A percentile compares a stretch with the other conserved stretches of the same genome.
Conservation (phyloP, 1,140 invertebrate genomes). For the Papilio machaon region DNA sequence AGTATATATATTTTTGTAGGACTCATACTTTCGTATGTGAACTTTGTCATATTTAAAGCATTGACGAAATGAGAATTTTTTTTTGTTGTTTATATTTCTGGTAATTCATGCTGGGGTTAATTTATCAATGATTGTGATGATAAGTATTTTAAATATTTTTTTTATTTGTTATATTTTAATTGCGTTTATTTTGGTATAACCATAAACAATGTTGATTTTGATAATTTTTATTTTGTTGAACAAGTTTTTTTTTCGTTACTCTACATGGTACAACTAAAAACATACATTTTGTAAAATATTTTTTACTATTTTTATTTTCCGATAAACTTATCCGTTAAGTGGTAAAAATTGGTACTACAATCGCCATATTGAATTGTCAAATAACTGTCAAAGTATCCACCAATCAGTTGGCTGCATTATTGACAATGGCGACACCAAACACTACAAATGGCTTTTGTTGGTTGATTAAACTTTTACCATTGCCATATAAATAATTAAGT, state of each 20-base stretch:
- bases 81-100: constrained; percentile 1
- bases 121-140: constrained; percentile 28
- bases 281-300: no score
- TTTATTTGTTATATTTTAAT: background rate
- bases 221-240: constrained; percentile 10
- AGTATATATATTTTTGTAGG: constrained; percentile 59
- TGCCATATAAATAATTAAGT: constrained; percentile 27
- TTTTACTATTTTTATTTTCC: background rate
- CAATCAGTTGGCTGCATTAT: background rate
- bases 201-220: constrained; percentile 36
- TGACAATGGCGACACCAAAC: background rate
- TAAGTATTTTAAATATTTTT: constrained; percentile 31
- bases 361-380: background rate
- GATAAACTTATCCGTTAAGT: background rate
- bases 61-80: background rate
- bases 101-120: constrained; percentile 15
- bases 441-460: background rate
- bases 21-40: constrained; percentile 44
- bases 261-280: background rate
- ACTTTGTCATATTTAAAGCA: constrained; percentile 32
- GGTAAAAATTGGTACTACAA: background rate
- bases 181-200: constrained; percentile 32
- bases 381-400: background rate
- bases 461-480: background rate
- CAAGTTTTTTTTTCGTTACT: background rate